Percentiles rank a stretch among this genome's conserved stretches.
These are phyloP conservation scores for Rattus norvegicus DNA, from an alignment of 2,113 vertebrate genomes.

Conservation along the genomic window GRCr8 NC_086025.1:19498501-19499000, in stretches of 20 bases:
- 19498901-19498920: background rate
- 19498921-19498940: background rate
- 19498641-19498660: background rate
- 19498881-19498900: background rate
- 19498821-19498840: background rate
- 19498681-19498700: background rate
- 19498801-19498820: background rate
- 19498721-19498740: background rate
- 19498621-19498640: background rate
- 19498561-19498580: too few species aligned
- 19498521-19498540: too few species aligned
- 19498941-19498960: too few species aligned
- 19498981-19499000: background rate
- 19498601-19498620: background rate
- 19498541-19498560: too few species aligned
- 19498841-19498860: background rate
- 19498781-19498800: background rate
- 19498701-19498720: background rate
- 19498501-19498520: too few species aligned
- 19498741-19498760: background rate
- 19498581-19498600: background rate
- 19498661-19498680: background rate
- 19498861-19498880: background rate
- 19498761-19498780: background rate
- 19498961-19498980: background rate